phyloP scores from a whole-genome alignment of 1,140 invertebrate species.

The Antheraea mylitta region DNA sequence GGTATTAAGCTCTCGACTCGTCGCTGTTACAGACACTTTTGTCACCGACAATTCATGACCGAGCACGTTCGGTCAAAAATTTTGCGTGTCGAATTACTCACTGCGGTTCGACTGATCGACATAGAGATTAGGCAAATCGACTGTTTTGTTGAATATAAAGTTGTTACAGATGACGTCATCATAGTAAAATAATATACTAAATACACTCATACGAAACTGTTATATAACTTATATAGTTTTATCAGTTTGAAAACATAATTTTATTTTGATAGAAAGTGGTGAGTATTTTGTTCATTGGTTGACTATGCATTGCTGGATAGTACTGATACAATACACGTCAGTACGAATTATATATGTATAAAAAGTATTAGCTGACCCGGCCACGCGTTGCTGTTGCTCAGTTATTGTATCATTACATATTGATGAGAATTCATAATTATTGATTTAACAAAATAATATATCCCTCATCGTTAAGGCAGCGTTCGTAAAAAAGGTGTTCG shows the following conservation, averaged over 20 bases:
- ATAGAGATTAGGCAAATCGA: slow-evolving; percentile 49
- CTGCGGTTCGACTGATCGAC: slow-evolving; percentile 40
- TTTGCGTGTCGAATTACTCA: slow-evolving; percentile 57
- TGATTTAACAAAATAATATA: too few species aligned
- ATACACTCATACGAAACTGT: not conserved
- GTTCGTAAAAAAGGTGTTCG: too few species aligned
- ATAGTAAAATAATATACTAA: not conserved
- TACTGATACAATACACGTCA: too few species aligned
- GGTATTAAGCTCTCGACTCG: slow-evolving; percentile 63
- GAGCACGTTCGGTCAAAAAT: slow-evolving; percentile 65
- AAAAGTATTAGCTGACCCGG: too few species aligned
- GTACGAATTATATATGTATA: too few species aligned
- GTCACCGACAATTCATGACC: slow-evolving; percentile 69
- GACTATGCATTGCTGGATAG: too few species aligned
- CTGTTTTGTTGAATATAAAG: not conserved
- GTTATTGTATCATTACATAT: too few species aligned
- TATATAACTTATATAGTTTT: not conserved
- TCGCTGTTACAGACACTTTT: slow-evolving; percentile 70
- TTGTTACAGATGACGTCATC: not conserved
- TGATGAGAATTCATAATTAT: too few species aligned
- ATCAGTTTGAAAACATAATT: not conserved
- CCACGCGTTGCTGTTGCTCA: too few species aligned
- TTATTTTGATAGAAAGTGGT: too few species aligned
- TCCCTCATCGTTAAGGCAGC: too few species aligned
- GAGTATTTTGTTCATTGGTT: too few species aligned